Evolutionary conservation across 2,888 invertebrate genomes (phyloP).

Genomic region (Pollenia labialis): DNA sequence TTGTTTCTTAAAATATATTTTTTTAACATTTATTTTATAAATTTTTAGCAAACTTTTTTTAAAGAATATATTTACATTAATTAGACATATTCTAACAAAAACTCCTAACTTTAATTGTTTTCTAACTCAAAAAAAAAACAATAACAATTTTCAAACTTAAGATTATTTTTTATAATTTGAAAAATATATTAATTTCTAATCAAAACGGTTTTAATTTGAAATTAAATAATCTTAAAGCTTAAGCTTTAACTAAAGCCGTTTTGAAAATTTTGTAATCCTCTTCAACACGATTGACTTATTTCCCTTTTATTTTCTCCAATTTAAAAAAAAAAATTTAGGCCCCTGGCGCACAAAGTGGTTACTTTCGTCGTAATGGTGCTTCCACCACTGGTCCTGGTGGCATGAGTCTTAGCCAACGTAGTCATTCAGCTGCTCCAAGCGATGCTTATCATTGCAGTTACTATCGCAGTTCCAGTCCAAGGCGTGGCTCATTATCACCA

Average conservation of each 20-base stretch:
- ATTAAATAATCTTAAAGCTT: too few species aligned
- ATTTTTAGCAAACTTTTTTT: not conserved
- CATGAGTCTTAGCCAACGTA: slow-evolving; percentile 86
- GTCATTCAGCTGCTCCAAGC: slow-evolving; percentile 93
- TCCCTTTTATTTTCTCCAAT: not conserved
- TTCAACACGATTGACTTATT: not conserved
- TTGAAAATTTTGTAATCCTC: not conserved
- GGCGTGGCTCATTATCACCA: slow-evolving; percentile 85
- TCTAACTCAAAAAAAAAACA: not conserved
- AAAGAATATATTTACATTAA: not conserved
- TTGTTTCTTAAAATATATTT: not conserved
- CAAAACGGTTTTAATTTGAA: not conserved
- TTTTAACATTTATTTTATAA: not conserved
- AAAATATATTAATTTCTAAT: not conserved
- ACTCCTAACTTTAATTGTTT: not conserved
- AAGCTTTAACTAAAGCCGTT: not conserved
- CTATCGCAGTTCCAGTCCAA: slow-evolving; percentile 90
- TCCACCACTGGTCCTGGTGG: slow-evolving; percentile 83
- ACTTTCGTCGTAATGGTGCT: slow-evolving; percentile 84
- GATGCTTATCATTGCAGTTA: slow-evolving; percentile 83
- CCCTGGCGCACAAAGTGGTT: slow-evolving; percentile 77
- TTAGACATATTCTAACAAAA: not conserved
- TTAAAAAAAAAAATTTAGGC: slow-evolving; percentile 44
- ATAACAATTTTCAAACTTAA: not conserved
- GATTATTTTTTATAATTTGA: not conserved